Conservation (phyloP, 2,888 invertebrate genomes). For the Machimus atricapillus region DNA sequence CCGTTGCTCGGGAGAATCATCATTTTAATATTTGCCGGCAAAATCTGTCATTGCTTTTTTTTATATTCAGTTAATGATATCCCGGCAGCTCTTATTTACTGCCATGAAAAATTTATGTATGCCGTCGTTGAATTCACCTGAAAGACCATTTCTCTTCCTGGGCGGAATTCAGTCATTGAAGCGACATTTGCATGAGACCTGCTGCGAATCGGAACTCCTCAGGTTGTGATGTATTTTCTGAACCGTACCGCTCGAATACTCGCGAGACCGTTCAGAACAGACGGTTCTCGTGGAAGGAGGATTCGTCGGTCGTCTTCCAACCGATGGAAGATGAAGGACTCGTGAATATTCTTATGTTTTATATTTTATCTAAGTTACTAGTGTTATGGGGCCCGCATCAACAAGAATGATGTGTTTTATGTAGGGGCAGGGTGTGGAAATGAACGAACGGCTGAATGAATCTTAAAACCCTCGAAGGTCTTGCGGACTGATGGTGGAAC, state of each 20-base stretch:
- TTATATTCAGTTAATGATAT: slow-evolving; percentile 37
- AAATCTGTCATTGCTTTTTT: not conserved
- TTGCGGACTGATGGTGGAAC: not conserved
- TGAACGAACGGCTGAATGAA: slow-evolving; percentile 30
- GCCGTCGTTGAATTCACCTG: slow-evolving; percentile 26
- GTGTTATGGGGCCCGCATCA: slow-evolving; percentile 25
- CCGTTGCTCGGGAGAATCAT: not conserved
- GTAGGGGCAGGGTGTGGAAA: not conserved
- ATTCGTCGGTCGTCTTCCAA: not conserved
- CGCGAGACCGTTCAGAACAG: not conserved
- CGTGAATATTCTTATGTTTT: slow-evolving; percentile 25
- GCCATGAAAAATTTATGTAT: slow-evolving; percentile 8
- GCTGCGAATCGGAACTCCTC: not conserved
- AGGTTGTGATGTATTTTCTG: not conserved
- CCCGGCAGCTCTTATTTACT: slow-evolving; percentile 15
- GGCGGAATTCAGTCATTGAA: not conserved
- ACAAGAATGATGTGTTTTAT: slow-evolving; percentile 40
- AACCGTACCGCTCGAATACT: not conserved
- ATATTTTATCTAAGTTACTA: slow-evolving; percentile 39
- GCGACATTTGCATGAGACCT: slow-evolving; percentile 36
- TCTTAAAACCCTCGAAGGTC: slow-evolving; percentile 26
- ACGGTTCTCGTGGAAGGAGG: not conserved
- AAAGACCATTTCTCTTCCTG: slow-evolving; percentile 35
- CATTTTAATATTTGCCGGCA: slow-evolving; percentile 24
- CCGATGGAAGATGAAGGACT: not conserved